phyloP scores from a whole-genome alignment of 2,113 vertebrate genomes.

The Vanacampus margaritifer region DNA sequence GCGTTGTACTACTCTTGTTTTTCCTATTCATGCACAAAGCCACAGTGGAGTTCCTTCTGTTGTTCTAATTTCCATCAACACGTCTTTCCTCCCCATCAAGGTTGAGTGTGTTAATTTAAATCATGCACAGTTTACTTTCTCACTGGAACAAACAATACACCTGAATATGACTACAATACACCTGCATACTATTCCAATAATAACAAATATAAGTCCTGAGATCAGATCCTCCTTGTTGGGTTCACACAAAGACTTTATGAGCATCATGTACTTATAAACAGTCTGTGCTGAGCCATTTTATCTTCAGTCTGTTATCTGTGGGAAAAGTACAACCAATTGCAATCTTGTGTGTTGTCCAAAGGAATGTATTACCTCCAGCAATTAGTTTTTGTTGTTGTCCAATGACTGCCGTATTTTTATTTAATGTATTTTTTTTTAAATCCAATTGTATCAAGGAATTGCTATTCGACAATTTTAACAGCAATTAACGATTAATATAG shows the following conservation, averaged over 20 bases:
- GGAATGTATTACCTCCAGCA: neutral
- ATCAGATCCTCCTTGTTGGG: neutral
- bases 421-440: neutral
- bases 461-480: neutral
- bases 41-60: neutral
- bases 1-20: neutral
- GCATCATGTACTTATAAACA: neutral
- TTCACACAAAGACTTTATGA: neutral
- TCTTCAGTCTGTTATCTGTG: neutral
- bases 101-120: neutral
- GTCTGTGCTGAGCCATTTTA: neutral
- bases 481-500: too few relatives aligned
- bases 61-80: neutral
- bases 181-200: neutral
- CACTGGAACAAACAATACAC: neutral
- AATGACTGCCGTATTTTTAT: neutral
- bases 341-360: neutral
- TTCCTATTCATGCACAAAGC: neutral
- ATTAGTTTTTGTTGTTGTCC: neutral
- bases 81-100: too few relatives aligned
- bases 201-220: neutral
- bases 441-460: neutral
- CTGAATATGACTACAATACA: neutral
- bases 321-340: neutral
- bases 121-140: neutral